A percentile compares a stretch with the other conserved stretches of the same genome.
These are phyloP conservation scores for Acanthoscelides obtectus DNA, from an alignment of 2,888 invertebrate species.

Conservation along the genomic window DNA sequence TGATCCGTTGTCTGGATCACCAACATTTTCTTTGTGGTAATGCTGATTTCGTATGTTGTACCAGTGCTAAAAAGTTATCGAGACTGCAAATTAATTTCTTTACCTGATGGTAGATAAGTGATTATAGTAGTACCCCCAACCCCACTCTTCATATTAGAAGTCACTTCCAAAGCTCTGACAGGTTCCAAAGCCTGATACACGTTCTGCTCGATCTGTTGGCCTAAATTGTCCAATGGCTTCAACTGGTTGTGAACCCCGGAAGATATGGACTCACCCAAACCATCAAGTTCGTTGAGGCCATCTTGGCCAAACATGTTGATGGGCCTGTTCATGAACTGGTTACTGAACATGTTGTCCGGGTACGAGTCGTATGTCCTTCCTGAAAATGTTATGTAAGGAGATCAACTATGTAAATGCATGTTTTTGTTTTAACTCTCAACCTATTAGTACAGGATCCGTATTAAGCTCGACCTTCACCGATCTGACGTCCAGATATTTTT, in stretches of 20 bases:
- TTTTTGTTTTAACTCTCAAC: no score
- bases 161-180: constrained; percentile 22
- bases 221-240: not conserved
- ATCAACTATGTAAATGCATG: no score
- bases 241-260: not conserved
- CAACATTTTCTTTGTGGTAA: no score
- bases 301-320: not conserved
- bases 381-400: no score
- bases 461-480: no score
- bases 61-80: not conserved
- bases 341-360: not conserved
- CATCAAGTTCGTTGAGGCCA: not conserved
- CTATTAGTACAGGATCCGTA: no score
- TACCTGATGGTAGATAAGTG: constrained; percentile 21
- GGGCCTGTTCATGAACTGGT: not conserved
- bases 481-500: no score
- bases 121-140: constrained; percentile 23
- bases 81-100: constrained; percentile 1
- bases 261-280: not conserved
- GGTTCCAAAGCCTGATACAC: constrained; percentile 22
- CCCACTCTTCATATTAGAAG: constrained; percentile 20
- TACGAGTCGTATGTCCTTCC: not conserved
- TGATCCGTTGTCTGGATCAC: not conserved
- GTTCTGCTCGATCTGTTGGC: constrained; percentile 14
- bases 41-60: no score